These are phyloP conservation scores for Protophormia terraenovae DNA, from an alignment of 2,888 invertebrate species.

Conservation along the genomic window DNA sequence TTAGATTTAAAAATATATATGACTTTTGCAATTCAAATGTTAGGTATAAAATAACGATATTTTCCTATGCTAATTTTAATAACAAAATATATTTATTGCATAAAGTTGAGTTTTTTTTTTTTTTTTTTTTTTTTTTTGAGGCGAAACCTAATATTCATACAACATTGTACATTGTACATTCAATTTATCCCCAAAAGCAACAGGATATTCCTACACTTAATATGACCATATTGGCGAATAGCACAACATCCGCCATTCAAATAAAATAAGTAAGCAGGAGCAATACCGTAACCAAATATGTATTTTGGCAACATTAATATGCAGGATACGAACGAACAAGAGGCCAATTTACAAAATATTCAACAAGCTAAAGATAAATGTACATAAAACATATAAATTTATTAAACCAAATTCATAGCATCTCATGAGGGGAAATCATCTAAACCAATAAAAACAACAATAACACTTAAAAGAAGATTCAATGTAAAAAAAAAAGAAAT, in stretches of 20 bases:
- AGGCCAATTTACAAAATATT: constrained; percentile 52
- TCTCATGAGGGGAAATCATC: not conserved
- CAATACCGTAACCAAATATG: constrained; percentile 17
- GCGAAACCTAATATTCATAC: not conserved
- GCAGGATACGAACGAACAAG: constrained; percentile 58
- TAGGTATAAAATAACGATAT: too few relatives aligned
- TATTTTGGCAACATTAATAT: constrained; percentile 57
- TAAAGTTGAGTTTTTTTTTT: too few relatives aligned
- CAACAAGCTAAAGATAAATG: constrained; percentile 52
- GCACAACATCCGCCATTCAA: constrained; percentile 53
- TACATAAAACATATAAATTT: not conserved
- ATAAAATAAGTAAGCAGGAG: not conserved
- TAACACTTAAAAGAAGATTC: too few relatives aligned
- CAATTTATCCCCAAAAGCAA: constrained; percentile 38
- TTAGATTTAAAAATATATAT: too few relatives aligned
- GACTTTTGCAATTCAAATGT: too few relatives aligned
- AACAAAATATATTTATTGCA: too few relatives aligned
- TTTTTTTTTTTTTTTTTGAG: too few relatives aligned
- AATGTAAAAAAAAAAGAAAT: not conserved
- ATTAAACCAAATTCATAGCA: not conserved
- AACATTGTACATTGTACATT: constrained; percentile 23
- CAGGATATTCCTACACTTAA: constrained; percentile 55
- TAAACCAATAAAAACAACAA: constrained; percentile 3
- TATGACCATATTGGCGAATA: constrained; percentile 57
- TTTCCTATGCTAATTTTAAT: too few relatives aligned